A percentile compares a stretch with the other conserved stretches of the same genome.
Conservation (phyloP, 1,140 invertebrate genomes). For the Arctopsyche grandis region DNA sequence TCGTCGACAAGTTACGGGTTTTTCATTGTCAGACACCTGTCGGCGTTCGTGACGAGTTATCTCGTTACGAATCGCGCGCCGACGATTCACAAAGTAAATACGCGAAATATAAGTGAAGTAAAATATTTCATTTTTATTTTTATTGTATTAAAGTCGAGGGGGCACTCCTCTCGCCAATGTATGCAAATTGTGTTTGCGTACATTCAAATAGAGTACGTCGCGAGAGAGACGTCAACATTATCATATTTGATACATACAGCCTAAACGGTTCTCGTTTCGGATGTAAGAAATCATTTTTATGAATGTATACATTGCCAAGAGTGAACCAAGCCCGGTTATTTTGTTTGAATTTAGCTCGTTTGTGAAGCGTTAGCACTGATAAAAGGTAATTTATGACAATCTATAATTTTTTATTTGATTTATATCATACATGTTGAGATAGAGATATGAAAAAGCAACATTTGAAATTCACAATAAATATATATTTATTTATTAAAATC, state of each 20-base stretch:
- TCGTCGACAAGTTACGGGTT: not conserved
- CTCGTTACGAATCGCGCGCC: not conserved
- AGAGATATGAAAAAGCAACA: not conserved
- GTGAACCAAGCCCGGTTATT: no score
- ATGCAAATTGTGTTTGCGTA: conserved; percentile 4
- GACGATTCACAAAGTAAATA: not conserved
- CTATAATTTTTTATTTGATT: no score
- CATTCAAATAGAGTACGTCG: not conserved
- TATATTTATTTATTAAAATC: no score
- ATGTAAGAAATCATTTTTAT: no score
- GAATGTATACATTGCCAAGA: no score
- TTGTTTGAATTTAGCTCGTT: no score
- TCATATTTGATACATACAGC: not conserved
- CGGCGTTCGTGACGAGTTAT: not conserved
- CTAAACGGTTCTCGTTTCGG: not conserved
- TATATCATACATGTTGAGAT: no score
- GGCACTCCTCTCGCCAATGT: not conserved
- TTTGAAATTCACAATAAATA: not conserved
- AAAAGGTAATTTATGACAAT: no score
- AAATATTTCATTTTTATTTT: no score
- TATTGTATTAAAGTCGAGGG: not conserved
- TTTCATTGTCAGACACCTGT: conserved; percentile 25
- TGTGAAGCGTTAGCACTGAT: no score
- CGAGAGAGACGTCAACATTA: not conserved
- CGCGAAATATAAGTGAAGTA: not conserved